Evolutionary conservation across 2,888 invertebrate species (phyloP), one percentile per base, ranked within the genome.

Genomic region (Rhodophaea formosa): DNA sequence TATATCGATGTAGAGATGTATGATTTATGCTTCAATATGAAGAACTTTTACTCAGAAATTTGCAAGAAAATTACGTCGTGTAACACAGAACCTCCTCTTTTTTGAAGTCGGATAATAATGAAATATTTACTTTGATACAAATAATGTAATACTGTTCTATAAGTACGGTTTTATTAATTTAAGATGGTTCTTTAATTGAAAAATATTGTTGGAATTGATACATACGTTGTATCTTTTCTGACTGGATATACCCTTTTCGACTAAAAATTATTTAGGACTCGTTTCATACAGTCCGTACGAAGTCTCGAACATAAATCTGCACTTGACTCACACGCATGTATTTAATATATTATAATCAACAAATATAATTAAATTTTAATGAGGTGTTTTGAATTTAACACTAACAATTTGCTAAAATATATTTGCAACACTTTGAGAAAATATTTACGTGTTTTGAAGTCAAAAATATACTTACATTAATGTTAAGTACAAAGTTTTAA

Each of bases 401-500:
- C 16, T 51, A 35, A 35, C 35, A 35, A 32, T 35, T 46, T 23
- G 46, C 23, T 23, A 46, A 44, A 23, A 46, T 46, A 12, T 46
- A 46, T 46, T 23, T 23, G 17, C 17, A 10, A 23, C 5, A 5
- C 10, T 17, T 46, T 46, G 23, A 46, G 46, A 46, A 8, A 23
- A 6, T 46, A 46, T 46, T 46, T 46, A 29, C 15, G 16, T 16
- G 12, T 32, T 6, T 51, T 51, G 16, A 17, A 32, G 14, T 35
- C n/a, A 51, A 17, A 23, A n/a, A 17, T 30, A 8, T 32, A 1
- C 0, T 35, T 35, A 35, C 39, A 12, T 8, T 49, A 51, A 51
- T 51, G 16, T 35, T 51, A 17, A 51, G 51, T 49, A 49, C 39
- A 51, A 51, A 51, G 15, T 10, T 35, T 35, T 16, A 17, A 30